Percentiles rank a stretch among this genome's conserved stretches.
These are phyloP conservation scores for Crotalus helleri DNA, from an alignment of 2,113 vertebrate genomes.

Conservation along the genomic window DNA sequence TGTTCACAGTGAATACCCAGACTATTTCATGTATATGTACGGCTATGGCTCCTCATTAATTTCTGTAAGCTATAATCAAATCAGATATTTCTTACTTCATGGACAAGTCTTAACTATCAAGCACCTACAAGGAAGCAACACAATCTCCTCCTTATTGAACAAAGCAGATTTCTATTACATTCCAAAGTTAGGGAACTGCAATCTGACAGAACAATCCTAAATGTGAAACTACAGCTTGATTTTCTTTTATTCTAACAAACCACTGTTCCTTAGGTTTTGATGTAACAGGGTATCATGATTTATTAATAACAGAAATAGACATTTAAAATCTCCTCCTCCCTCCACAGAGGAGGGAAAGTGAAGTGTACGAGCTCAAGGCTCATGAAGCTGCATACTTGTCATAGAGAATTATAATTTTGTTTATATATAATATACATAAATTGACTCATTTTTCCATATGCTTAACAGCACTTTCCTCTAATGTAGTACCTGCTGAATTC, in stretches of 20 bases:
- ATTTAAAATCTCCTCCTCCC: neutral
- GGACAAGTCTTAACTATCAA: neutral
- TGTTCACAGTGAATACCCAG: neutral
- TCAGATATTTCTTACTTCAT: neutral
- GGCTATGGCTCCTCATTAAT: neutral
- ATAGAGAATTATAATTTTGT: neutral
- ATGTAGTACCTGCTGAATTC: neutral
- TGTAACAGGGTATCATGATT: neutral
- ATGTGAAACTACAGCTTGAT: neutral
- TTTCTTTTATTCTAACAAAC: neutral
- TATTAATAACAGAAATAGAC: neutral
- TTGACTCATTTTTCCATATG: neutral
- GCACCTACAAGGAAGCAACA: neutral
- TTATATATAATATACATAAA: neutral
- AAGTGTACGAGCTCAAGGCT: neutral
- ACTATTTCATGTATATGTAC: neutral
- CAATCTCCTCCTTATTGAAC: neutral
- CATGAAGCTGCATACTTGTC: neutral
- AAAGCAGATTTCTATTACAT: neutral
- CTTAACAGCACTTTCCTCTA: neutral
- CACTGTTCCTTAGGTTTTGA: neutral
- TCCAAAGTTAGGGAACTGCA: neutral
- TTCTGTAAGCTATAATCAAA: neutral
- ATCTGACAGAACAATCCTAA: neutral
- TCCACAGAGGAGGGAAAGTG: neutral